Conservation (phyloP, 35 echinoderm and acorn worm genomes). For the Lytechinus variegatus region DNA sequence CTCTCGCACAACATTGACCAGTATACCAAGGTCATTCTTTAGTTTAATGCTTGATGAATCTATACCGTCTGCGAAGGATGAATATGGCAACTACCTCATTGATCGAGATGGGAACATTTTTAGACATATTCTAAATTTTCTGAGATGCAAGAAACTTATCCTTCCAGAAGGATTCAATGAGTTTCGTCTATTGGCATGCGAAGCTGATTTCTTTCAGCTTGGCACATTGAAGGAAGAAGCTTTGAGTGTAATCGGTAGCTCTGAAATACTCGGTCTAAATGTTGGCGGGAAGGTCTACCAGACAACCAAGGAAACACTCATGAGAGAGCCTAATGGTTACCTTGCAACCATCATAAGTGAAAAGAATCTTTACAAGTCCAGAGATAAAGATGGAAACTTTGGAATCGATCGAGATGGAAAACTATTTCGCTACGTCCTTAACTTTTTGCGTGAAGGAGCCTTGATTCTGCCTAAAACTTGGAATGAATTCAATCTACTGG, state of each 20-base stretch:
- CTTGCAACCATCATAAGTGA: conserved; percentile 53
- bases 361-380: not conserved
- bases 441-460: conserved; percentile 55
- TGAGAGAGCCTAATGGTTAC: not conserved
- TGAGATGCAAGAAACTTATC: conserved; percentile 59
- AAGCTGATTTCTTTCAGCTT: conserved; percentile 73
- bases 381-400: conserved; percentile 55
- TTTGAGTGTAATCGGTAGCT: not conserved
- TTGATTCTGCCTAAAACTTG: conserved; percentile 54
- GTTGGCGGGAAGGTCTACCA: conserved; percentile 49
- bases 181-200: conserved; percentile 62
- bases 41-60: conserved; percentile 37
- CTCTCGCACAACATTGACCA: conserved; percentile 26
- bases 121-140: conserved; percentile 73
- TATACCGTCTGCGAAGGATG: conserved; percentile 55
- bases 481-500: conserved; percentile 32
- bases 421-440: conserved; percentile 64
- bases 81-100: conserved; percentile 68
- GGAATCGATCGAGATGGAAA: conserved; percentile 66
- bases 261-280: conserved; percentile 40
- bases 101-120: conserved; percentile 72
- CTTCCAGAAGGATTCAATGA: conserved; percentile 74
- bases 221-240: conserved; percentile 9
- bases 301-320: conserved; percentile 37
- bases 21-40: conserved; percentile 37